phyloP scores from a whole-genome alignment of 30 jellyfish, hydroid and myxozoan species.

The Aurelia aurita region DNA sequence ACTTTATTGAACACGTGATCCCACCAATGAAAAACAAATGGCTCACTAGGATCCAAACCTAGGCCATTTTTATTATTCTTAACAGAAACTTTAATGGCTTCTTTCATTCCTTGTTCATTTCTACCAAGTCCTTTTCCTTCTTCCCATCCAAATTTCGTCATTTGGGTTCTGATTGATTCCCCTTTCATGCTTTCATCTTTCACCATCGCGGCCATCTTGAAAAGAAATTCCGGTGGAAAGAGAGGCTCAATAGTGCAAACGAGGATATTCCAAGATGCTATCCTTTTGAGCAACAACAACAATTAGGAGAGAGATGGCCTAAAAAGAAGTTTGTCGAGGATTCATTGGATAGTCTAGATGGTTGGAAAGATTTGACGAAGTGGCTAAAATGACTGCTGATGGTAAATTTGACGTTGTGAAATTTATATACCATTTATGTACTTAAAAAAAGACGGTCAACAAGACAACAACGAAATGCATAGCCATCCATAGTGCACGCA shows the following conservation, averaged over 20 bases:
- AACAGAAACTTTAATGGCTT: constrained; percentile 84
- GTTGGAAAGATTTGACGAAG: too few species aligned
- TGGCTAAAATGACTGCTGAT: too few species aligned
- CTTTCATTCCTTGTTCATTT: constrained; percentile 84
- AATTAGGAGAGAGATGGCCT: too few species aligned
- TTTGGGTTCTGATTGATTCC: constrained; percentile 43
- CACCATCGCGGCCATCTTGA: constrained; percentile 8
- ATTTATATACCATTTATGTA: too few species aligned
- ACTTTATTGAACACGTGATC: constrained; percentile 97
- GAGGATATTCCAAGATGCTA: too few species aligned
- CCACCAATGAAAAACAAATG: constrained; percentile 99
- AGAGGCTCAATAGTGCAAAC: not conserved
- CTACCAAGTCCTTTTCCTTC: constrained; percentile 97
- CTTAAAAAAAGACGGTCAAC: too few species aligned
- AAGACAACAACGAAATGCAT: too few species aligned
- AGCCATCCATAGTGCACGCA: too few species aligned
- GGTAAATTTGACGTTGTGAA: too few species aligned
- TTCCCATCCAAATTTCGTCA: constrained; percentile 89
- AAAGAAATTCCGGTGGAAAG: not conserved
- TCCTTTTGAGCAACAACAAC: too few species aligned
- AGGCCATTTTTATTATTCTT: constrained; percentile 91
- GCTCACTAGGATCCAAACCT: constrained; percentile 85
- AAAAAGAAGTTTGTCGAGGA: too few species aligned
- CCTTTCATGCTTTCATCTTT: not conserved
- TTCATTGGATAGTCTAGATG: too few species aligned